phyloP scores from a whole-genome alignment of 2,797 vertebrate species.

The Muscicapa comitata region DNA sequence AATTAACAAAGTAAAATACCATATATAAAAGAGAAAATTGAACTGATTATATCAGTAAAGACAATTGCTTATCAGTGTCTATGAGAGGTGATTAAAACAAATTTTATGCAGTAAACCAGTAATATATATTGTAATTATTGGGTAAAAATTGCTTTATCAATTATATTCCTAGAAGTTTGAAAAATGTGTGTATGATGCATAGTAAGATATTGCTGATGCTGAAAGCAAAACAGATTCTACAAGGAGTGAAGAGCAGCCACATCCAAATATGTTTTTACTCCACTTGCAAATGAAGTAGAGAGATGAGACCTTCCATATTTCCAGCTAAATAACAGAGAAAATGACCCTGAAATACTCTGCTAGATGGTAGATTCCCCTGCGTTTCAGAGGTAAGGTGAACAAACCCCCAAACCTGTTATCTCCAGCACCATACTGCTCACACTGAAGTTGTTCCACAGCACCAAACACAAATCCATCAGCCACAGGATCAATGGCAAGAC shows the following conservation, averaged over 20 bases:
- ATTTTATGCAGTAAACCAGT: background rate
- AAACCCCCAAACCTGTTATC: background rate
- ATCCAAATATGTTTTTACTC: background rate
- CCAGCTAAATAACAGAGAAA: background rate
- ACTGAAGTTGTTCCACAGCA: background rate
- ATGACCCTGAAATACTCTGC: background rate
- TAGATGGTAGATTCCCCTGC: background rate
- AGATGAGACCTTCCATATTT: background rate
- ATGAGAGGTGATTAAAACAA: background rate
- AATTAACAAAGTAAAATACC: background rate
- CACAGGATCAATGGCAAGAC: rapidly evolving
- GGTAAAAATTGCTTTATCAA: background rate
- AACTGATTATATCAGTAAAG: background rate
- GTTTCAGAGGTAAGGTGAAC: background rate
- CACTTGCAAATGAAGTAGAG: background rate
- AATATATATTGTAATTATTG: background rate
- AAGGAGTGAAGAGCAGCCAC: background rate
- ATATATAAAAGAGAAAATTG: background rate
- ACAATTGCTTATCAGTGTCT: background rate
- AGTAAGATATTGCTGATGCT: background rate
- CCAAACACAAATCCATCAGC: background rate
- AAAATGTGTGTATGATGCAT: rapidly evolving
- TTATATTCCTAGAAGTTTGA: background rate
- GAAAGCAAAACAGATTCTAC: background rate
- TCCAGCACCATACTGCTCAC: background rate